A percentile compares a stretch with the other conserved stretches of the same genome.
Evolutionary conservation across 2,888 invertebrate species (phyloP).

Genomic region (Ephialtes manifestator): DNA sequence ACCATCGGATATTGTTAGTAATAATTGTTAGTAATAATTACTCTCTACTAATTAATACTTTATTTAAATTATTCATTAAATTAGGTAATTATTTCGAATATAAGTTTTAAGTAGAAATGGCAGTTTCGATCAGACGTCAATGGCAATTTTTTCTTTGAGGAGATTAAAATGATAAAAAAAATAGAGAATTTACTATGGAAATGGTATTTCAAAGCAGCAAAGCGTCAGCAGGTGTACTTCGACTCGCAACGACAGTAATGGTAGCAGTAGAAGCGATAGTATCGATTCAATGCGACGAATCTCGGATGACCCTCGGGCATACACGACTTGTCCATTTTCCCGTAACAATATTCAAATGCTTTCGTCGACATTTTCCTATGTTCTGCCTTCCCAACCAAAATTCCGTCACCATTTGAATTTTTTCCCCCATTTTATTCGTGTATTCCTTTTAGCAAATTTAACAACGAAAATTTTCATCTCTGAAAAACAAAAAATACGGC

Average conservation of each 20-base stretch:
- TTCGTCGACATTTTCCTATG: conserved; percentile 37
- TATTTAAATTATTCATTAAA: too few species aligned
- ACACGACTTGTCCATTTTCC: conserved; percentile 72
- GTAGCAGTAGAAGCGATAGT: conserved; percentile 20
- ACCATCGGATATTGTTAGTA: not conserved
- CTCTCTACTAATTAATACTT: too few species aligned
- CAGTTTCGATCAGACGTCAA: not conserved
- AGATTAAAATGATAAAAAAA: not conserved
- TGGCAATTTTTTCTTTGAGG: not conserved
- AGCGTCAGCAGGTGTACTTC: conserved; percentile 6
- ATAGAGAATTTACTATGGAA: not conserved
- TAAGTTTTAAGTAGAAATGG: not conserved
- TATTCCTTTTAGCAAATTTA: conserved; percentile 2
- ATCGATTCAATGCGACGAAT: conserved; percentile 68
- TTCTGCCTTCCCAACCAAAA: not conserved
- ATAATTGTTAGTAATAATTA: too few species aligned
- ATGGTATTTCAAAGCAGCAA: not conserved
- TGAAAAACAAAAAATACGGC: not conserved
- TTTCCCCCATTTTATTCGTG: not conserved
- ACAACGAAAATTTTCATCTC: conserved; percentile 6
- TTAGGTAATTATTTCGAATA: too few species aligned
- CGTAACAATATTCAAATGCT: conserved; percentile 69
- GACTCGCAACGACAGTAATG: not conserved
- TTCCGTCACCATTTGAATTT: not conserved
- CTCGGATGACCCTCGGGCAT: conserved; percentile 70